Percentiles rank a stretch among this genome's conserved stretches.
Evolutionary conservation across 2,797 vertebrate species (phyloP).

Genomic region (Microchirus variegatus): DNA sequence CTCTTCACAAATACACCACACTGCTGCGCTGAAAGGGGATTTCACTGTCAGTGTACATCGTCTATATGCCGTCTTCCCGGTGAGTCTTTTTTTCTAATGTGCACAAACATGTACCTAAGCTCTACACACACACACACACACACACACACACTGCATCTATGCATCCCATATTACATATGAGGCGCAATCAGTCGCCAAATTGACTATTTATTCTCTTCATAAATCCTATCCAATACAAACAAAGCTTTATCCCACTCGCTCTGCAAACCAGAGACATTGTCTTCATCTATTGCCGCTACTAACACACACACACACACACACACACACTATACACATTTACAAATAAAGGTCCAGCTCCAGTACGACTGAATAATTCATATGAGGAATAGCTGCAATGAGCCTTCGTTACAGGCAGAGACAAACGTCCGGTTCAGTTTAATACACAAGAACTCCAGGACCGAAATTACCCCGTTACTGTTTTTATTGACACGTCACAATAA

Average conservation of each 20-base stretch:
- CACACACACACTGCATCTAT: conserved; percentile 24
- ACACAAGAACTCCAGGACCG: conserved; percentile 34
- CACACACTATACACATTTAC: conserved; percentile 49
- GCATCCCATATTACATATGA: conserved; percentile 41
- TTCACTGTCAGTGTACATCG: conserved; percentile 30
- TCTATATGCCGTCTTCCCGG: conserved; percentile 10
- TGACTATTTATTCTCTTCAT: conserved; percentile 64
- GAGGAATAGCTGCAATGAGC: conserved; percentile 50
- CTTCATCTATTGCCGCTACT: conserved; percentile 54
- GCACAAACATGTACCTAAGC: conserved; percentile 34
- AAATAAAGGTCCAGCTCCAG: conserved; percentile 56
- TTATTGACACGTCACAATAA: conserved; percentile 48
- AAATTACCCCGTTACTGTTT: conserved; percentile 45
- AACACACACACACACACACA: conserved; percentile 41
- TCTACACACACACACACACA: conserved; percentile 16
- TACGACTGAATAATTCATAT: conserved; percentile 72
- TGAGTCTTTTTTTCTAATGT: conserved; percentile 29
- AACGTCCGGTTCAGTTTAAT: conserved; percentile 42
- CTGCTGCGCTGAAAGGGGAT: conserved; percentile 32
- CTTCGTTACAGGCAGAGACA: conserved; percentile 43
- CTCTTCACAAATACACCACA: conserved; percentile 4
- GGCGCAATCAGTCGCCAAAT: conserved; percentile 60
- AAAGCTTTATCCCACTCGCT: conserved; percentile 59
- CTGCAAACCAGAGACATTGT: conserved; percentile 52
- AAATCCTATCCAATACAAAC: conserved; percentile 74